Conservation (phyloP, 2,888 invertebrate genomes). For the Ganaspis brasiliensis region DNA sequence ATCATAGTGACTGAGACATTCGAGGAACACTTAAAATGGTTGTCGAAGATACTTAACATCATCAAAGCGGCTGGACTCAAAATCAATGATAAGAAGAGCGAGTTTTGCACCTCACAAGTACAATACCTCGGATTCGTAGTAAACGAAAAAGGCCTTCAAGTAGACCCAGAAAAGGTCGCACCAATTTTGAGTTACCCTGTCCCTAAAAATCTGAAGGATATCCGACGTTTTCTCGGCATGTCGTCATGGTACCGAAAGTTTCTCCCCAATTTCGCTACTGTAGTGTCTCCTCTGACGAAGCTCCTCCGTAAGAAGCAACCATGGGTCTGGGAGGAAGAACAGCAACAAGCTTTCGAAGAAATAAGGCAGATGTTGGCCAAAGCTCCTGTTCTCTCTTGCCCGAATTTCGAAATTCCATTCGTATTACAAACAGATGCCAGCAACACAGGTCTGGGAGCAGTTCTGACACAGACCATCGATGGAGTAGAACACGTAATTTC, state of each 20-base stretch:
- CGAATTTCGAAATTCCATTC: too few species aligned
- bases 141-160: constrained; percentile 42
- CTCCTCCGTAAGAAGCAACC: too few species aligned
- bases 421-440: too few species aligned
- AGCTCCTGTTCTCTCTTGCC: too few species aligned
- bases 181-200: constrained; percentile 31
- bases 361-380: too few species aligned
- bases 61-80: constrained; percentile 36
- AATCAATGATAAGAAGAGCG: constrained; percentile 52
- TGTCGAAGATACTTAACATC: constrained; percentile 22
- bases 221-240: constrained; percentile 64
- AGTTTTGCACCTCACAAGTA: constrained; percentile 49
- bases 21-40: constrained; percentile 50
- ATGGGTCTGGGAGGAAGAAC: too few species aligned
- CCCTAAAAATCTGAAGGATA: constrained; percentile 40
- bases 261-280: constrained; percentile 62
- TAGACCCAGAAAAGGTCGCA: constrained; percentile 47
- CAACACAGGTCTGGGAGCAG: neutral
- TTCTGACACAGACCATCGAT: too few species aligned
- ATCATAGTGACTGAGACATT: constrained; percentile 53
- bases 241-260: constrained; percentile 44
- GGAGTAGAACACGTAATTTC: too few species aligned
- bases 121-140: constrained; percentile 51
- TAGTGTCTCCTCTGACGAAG: too few species aligned
- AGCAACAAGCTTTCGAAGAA: too few species aligned